These are phyloP conservation scores for Equus przewalskii DNA, from an alignment of 2,113 vertebrate genomes.

Conservation along the genomic window DNA sequence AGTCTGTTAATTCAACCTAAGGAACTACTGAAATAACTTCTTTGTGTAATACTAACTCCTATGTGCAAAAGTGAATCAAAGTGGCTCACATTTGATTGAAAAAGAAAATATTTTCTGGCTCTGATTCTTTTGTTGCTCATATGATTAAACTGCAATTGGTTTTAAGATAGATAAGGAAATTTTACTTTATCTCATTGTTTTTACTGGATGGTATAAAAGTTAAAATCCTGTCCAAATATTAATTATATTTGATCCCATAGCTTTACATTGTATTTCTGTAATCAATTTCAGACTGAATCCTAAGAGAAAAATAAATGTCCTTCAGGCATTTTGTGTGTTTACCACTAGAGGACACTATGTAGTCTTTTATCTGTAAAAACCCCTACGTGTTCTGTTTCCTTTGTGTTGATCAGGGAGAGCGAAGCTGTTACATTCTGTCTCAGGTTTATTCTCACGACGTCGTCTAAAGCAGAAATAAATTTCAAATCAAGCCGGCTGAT, in stretches of 20 bases:
- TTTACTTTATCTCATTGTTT: background rate
- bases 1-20: background rate
- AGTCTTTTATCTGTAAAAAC: background rate
- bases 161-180: background rate
- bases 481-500: background rate
- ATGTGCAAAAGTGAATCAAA: background rate
- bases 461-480: background rate
- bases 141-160: background rate
- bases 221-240: conserved; percentile 9
- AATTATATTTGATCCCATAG: background rate
- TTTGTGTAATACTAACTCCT: background rate
- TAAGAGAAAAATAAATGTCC: background rate
- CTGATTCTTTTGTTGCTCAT: background rate
- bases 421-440: background rate
- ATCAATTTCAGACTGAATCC: background rate
- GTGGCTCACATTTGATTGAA: background rate
- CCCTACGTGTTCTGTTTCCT: background rate
- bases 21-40: background rate
- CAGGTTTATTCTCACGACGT: background rate
- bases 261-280: background rate
- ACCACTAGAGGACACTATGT: conserved; percentile 77
- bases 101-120: background rate
- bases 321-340: background rate
- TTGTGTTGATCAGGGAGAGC: background rate
- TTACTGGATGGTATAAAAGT: background rate